phyloP scores from a whole-genome alignment of 2,797 vertebrate genomes.

The Hippocampus kuda region DNA sequence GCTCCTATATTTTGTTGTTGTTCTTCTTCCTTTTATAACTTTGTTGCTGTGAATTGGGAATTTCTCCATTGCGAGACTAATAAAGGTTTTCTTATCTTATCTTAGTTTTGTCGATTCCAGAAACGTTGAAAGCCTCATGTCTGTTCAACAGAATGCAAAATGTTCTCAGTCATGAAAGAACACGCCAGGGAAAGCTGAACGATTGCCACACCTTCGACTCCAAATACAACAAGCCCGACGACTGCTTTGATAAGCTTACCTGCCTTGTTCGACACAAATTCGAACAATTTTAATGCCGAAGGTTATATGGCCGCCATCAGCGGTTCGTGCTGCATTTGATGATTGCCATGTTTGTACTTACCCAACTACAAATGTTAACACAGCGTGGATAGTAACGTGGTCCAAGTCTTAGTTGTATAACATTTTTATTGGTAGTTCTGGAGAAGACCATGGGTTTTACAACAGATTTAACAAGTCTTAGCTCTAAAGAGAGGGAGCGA shows the following conservation, averaged over 20 bases:
- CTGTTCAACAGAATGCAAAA: neutral
- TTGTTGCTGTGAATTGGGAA: too few species aligned
- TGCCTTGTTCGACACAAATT: neutral
- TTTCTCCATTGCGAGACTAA: too few species aligned
- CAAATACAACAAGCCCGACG: neutral
- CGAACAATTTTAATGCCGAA: neutral
- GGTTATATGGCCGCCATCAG: neutral
- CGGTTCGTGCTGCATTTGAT: neutral
- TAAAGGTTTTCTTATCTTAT: too few species aligned
- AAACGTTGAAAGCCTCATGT: neutral
- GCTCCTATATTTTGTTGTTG: too few species aligned
- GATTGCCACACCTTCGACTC: neutral
- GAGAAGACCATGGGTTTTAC: slow-evolving; percentile 78
- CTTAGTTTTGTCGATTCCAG: neutral
- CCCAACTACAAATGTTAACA: neutral
- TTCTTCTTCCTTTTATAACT: too few species aligned
- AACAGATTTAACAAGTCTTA: slow-evolving; percentile 88
- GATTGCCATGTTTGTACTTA: neutral
- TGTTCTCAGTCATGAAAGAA: neutral
- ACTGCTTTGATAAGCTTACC: neutral
- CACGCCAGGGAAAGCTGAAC: neutral
- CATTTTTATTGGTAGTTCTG: slow-evolving; percentile 68
- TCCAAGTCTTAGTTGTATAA: slow-evolving; percentile 58
- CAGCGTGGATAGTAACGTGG: neutral
- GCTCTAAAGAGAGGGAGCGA: slow-evolving; percentile 79